Evolutionary conservation across 2,797 vertebrate species (phyloP), one percentile per base, ranked within the genome.

Genomic region (Anolis apletophallus): DNA sequence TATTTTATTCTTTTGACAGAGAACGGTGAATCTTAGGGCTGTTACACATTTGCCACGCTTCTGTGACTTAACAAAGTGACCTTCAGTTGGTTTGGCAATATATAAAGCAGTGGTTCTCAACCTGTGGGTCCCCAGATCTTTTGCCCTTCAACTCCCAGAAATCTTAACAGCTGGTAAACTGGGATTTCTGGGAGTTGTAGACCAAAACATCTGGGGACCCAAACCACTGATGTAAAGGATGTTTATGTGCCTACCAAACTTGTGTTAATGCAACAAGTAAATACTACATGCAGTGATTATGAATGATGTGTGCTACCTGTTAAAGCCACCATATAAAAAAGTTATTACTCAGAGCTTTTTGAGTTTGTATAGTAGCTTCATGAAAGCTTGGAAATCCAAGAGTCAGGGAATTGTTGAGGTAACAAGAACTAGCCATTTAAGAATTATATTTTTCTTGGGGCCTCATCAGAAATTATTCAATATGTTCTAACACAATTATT

Each of bases 1-100:
- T 29, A 64, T 69, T 72, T 85, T n/a, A 72, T 85, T 61, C 34
- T 72, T 85, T 85, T 40, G 26, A 29, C 34, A 69, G 50, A n/a
- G 40, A 57, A 34, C 19, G 67, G 9, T 68, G 17, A 68, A 21
- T 55, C 2, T 77, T 67, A 74, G 17, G 21, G 67, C 6, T 72
- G 23, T 13, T 57, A 21, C 57, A 26, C 11, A 36, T 21, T 72
- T 34, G 16, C 36, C 32, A 72, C 57, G 23, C 81, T 4, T 74
- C 19, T 59, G 16, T 57, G n/a, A 21, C 72, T 32, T 36, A 57
- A 83, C 9, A 19, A 85, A 79, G 40, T 2, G 59, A 52, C 29
- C 19, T 59, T 59, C 57, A 32, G 26, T 10, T 64, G 10, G 61
- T 64, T 29, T 11, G 12, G 10, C 61, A 64, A 1, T 26, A 29